Evolutionary conservation across 2,888 invertebrate genomes (phyloP), one percentile per base, ranked within the genome.

Genomic region (Drosophila niveifrons): DNA sequence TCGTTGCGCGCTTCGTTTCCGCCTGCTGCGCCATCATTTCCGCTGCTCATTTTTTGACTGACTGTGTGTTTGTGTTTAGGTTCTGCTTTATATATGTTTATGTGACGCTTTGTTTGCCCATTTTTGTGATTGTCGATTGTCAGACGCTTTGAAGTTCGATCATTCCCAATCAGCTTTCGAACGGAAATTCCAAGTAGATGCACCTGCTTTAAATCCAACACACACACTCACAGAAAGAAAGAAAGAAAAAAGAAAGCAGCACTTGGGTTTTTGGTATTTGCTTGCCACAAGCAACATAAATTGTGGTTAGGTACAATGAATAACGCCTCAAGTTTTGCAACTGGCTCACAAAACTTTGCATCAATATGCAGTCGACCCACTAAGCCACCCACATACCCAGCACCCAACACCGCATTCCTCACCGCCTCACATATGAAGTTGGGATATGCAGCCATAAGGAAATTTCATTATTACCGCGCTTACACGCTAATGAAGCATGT

Each of bases 401-500:
- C 4, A 23, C 56, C 18, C 17, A 18, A 1, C 11, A 47, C 31
- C 15, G 4, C 15, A 11, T 23, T 23, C 29, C 10, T 2, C 9
- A 9, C 8, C 39, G 44, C 47, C 23, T 31, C 48, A 64, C 50
- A 67, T 44, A 56, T 58, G 70, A 67, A 72, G 82, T 68, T 83
- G 70, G 57, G 57, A 72, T 72, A 82, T 75, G 88, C 90, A 88
- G 82, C 75, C 81, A 82, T 86, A 90, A 79, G 85, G 78, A 90
- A 90, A 90, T 90, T 89, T 88, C 81, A 86, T 90, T 90, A 89
- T 90, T 82, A 80, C 83, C 85, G 78, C 84, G 87, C 79, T 85
- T 89, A 90, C 76, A 82, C 81, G 85, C 89, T 90, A 90, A 90
- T 90, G 90, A 90, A 90, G 90, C 89, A 83, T 85, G 80, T 90